phyloP scores from a whole-genome alignment of 2,888 invertebrate genomes.

The Strigamia maritima region DNA sequence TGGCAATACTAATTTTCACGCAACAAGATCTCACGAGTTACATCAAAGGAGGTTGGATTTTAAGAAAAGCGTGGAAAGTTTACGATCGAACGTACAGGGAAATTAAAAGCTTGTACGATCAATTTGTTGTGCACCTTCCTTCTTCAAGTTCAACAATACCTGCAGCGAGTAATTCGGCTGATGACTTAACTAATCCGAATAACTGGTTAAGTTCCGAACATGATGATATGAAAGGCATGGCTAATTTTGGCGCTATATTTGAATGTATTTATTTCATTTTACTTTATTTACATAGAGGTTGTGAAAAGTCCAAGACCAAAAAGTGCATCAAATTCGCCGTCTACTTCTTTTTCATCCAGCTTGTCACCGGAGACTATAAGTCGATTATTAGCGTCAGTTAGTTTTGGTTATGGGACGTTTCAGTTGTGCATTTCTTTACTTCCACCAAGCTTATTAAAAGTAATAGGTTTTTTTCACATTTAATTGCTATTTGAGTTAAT shows the following conservation, averaged over 20 bases:
- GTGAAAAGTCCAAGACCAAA: neutral
- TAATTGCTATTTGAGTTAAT: neutral
- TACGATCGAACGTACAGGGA: constrained; percentile 64
- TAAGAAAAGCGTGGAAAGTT: constrained; percentile 67
- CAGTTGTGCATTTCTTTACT: constrained; percentile 66
- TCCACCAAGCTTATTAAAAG: constrained; percentile 59
- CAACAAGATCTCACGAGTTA: constrained; percentile 64
- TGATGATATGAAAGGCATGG: neutral
- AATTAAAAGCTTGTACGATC: constrained; percentile 12
- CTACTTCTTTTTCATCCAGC: neutral
- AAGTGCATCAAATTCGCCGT: neutral
- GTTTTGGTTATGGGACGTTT: constrained; percentile 68
- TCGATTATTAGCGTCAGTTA: constrained; percentile 65
- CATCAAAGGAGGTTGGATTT: constrained; percentile 65
- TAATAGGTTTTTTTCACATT: neutral
- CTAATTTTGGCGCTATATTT: neutral
- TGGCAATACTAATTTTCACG: constrained; percentile 63
- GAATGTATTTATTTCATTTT: no score
- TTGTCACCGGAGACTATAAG: constrained; percentile 58
- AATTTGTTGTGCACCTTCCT: neutral
- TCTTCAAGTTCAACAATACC: neutral
- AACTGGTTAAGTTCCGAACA: neutral
- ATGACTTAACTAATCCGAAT: neutral
- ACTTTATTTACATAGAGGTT: neutral
- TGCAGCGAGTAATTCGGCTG: neutral